A percentile compares a stretch with the other conserved stretches of the same genome.
phyloP scores from a whole-genome alignment of 2,797 vertebrate species.

The Onychomys leucogaster region DNA sequence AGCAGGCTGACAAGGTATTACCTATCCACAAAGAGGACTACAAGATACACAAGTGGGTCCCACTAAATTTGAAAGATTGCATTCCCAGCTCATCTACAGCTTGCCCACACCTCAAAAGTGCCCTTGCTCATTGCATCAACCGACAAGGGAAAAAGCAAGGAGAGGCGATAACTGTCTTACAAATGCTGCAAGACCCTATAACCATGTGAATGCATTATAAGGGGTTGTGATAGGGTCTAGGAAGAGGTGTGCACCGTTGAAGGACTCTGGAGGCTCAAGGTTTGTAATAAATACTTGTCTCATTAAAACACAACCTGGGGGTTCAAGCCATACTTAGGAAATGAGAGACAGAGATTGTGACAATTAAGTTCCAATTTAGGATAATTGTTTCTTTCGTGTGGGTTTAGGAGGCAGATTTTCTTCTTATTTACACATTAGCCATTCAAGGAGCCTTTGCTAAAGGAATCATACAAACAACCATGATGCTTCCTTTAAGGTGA shows the following conservation, averaged over 20 bases:
- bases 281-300: slow-evolving; percentile 41
- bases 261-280: not conserved
- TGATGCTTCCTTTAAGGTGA: not conserved
- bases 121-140: not conserved
- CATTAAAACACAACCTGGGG: slow-evolving; percentile 44
- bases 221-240: not conserved
- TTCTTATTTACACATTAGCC: slow-evolving; percentile 54
- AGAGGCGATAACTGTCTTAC: not conserved
- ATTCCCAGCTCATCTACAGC: not conserved
- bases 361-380: slow-evolving; percentile 62
- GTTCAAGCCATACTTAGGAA: not conserved
- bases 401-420: slow-evolving; percentile 44
- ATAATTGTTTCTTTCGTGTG: slow-evolving; percentile 33
- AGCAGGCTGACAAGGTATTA: not conserved
- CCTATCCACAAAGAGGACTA: not conserved
- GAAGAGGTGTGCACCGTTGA: not conserved
- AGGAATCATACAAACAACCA: not conserved
- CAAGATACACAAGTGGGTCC: not conserved
- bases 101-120: not conserved
- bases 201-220: not conserved
- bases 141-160: not conserved
- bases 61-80: not conserved
- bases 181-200: not conserved
- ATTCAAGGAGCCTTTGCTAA: not conserved
- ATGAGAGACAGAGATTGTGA: slow-evolving; percentile 37